A percentile compares a stretch with the other conserved stretches of the same genome.
phyloP scores from a whole-genome alignment of 2,113 vertebrate species.

The Mus spicilegus region DNA sequence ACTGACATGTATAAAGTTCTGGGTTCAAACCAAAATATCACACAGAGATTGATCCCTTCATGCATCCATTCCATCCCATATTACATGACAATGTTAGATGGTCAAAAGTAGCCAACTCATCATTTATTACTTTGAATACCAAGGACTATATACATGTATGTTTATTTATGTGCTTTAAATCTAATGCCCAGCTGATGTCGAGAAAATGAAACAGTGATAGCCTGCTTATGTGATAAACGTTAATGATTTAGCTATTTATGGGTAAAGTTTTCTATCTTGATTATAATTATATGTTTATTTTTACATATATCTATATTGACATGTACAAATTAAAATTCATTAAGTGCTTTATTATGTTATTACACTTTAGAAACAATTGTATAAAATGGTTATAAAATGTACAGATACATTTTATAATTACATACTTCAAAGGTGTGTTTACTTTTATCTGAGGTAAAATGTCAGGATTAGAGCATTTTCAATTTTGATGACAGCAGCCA shows the following conservation, averaged over 20 bases:
- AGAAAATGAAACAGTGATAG: conserved; percentile 13
- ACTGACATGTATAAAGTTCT: not conserved
- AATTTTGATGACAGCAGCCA: conserved; percentile 27
- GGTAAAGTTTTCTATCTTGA: conserved; percentile 10
- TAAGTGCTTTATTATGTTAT: not conserved
- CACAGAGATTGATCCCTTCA: not conserved
- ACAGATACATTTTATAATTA: conserved; percentile 29
- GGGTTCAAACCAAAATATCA: not conserved
- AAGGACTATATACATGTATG: not conserved
- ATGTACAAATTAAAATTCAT: conserved; percentile 8
- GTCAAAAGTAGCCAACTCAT: conserved; percentile 16
- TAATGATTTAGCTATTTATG: conserved; percentile 44
- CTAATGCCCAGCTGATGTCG: conserved; percentile 31
- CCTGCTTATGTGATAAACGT: conserved; percentile 32
- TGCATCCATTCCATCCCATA: not conserved
- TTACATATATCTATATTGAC: not conserved
- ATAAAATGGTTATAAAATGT: not conserved
- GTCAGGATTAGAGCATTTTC: conserved; percentile 14
- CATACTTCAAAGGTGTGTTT: conserved; percentile 27
- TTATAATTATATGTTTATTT: conserved; percentile 27
- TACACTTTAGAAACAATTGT: not conserved
- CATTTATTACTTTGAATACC: conserved; percentile 31
- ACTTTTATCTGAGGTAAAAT: conserved; percentile 32
- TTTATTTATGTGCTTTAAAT: not conserved
- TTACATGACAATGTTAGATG: not conserved